These are phyloP conservation scores for Glandiceps talaboti DNA, from an alignment of 53 echinoderm and acorn worm genomes.

Conservation along the genomic window DNA sequence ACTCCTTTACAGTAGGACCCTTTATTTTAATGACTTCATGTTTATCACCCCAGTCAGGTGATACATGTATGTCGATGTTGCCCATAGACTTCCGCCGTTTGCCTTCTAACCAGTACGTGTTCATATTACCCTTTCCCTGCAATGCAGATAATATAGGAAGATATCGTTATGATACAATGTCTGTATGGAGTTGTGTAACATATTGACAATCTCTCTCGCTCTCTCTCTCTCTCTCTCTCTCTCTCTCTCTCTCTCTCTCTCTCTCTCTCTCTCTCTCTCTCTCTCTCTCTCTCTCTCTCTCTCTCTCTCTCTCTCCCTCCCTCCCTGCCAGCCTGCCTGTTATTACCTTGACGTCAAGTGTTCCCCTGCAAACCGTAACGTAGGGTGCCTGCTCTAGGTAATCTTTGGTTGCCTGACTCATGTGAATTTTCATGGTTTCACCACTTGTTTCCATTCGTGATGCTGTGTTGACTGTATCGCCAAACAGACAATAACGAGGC, in stretches of 20 bases:
- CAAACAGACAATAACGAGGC: constrained; percentile 86
- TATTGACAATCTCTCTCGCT: too few relatives aligned
- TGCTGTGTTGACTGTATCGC: constrained; percentile 86
- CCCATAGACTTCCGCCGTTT: constrained; percentile 2
- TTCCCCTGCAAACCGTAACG: constrained; percentile 39
- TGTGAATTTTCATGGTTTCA: constrained; percentile 52
- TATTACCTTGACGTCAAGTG: constrained; percentile 75
- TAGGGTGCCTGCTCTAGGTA: constrained; percentile 43
- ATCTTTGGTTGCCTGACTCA: constrained; percentile 61
- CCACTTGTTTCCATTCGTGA: constrained; percentile 25
- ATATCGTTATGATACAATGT: too few relatives aligned
- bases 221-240: too few relatives aligned
- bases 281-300: too few relatives aligned
- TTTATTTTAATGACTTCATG: background rate
- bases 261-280: too few relatives aligned
- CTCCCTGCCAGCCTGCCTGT: too few relatives aligned
- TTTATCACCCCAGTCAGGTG: background rate
- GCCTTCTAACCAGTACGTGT: constrained; percentile 77
- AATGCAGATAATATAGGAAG: background rate
- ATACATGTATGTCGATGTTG: background rate
- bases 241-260: too few relatives aligned
- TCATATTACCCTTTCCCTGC: constrained; percentile 89
- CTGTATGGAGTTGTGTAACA: background rate
- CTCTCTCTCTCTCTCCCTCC: too few relatives aligned
- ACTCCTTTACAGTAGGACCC: background rate